Evolutionary conservation across 2,888 invertebrate species (phyloP).

Genomic region (Lycocerus yunnanus): DNA sequence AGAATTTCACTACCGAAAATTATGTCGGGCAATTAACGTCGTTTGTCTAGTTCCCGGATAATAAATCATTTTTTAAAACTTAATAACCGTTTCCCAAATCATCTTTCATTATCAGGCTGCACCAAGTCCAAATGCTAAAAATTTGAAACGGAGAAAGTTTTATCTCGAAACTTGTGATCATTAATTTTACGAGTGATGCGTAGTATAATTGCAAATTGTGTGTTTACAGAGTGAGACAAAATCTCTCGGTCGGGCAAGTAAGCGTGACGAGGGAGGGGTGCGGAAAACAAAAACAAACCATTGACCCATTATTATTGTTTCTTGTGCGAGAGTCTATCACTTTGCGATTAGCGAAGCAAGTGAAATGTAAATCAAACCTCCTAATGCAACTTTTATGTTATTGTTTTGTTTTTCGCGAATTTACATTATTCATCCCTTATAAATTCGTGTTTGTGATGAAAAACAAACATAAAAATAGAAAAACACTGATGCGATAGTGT

Average conservation of each 20-base stretch:
- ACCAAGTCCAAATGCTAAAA: background rate
- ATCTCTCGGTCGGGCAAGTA: background rate
- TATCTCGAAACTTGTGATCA: background rate
- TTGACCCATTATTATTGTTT: background rate
- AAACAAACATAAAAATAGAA: background rate
- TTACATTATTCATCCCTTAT: background rate
- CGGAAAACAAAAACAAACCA: background rate
- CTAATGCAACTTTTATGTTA: background rate
- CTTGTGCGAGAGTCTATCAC: background rate
- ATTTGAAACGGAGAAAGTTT: background rate
- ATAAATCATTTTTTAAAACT: conserved; percentile 3
- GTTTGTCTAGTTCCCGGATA: background rate
- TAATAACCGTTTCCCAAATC: background rate
- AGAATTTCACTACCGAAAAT: background rate
- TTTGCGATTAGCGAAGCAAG: background rate
- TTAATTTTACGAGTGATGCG: background rate
- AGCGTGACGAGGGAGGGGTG: no score
- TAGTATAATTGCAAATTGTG: background rate
- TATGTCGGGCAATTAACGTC: background rate
- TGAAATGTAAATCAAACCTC: background rate
- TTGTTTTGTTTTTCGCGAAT: background rate
- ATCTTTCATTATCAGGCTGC: background rate
- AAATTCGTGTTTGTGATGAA: background rate
- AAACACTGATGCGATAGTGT: conserved; percentile 21
- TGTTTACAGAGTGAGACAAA: background rate